These are phyloP conservation scores for Lypha dubia DNA, from an alignment of 2,888 invertebrate species.

Conservation along the genomic window DNA sequence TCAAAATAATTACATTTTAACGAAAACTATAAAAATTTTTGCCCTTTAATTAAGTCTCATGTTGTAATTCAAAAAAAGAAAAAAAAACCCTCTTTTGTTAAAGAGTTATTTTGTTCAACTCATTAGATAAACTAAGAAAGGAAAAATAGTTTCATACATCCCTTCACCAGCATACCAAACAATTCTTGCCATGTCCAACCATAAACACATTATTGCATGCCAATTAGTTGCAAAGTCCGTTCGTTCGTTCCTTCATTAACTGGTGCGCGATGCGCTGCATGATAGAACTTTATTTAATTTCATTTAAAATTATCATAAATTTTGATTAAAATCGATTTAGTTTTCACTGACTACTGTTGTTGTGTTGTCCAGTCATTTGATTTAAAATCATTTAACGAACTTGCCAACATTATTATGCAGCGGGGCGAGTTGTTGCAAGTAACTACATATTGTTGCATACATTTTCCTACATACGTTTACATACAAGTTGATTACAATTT, in stretches of 20 bases:
- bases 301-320: slow-evolving; percentile 72
- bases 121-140: background rate
- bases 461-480: slow-evolving; percentile 31
- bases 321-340: slow-evolving; percentile 73
- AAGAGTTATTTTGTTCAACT: slow-evolving; percentile 7
- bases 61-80: background rate
- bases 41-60: background rate
- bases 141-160: background rate
- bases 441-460: too few species aligned
- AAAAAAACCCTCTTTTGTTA: background rate
- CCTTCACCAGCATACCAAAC: slow-evolving; percentile 5
- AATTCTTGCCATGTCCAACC: slow-evolving; percentile 53
- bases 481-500: slow-evolving; percentile 70
- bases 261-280: background rate
- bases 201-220: slow-evolving; percentile 65
- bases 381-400: slow-evolving; percentile 69
- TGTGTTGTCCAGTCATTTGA: slow-evolving; percentile 57
- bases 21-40: background rate
- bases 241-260: slow-evolving; percentile 17
- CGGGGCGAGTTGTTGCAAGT: background rate
- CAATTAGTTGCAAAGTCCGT: slow-evolving; percentile 67
- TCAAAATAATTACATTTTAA: background rate
- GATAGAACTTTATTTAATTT: slow-evolving; percentile 64
- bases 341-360: slow-evolving; percentile 63
- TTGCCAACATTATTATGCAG: background rate